phyloP scores from a whole-genome alignment of 2,888 invertebrate species.

The Drosophila meridiana region DNA sequence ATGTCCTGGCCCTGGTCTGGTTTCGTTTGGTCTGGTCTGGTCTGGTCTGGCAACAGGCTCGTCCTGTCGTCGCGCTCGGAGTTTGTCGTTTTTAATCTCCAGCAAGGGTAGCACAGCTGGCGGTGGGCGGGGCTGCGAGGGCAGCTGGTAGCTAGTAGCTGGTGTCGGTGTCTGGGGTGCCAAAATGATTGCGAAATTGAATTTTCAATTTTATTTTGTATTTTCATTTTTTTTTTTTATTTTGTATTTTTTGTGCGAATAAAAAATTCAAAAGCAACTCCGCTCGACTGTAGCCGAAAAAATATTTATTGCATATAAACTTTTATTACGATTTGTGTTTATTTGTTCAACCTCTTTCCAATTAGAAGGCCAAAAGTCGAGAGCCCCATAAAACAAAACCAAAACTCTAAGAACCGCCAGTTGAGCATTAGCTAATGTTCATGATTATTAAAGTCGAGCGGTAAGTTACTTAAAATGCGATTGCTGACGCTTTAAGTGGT shows the following conservation, averaged over 20 bases:
- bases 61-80: constrained; percentile 50
- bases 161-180: constrained; percentile 61
- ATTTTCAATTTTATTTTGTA: constrained; percentile 69
- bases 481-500: neutral
- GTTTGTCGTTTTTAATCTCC: constrained; percentile 75
- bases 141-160: constrained; percentile 20
- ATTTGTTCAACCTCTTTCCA: constrained; percentile 73
- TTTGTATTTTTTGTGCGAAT: constrained; percentile 58
- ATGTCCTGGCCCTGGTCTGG: constrained; percentile 31
- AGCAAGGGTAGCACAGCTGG: constrained; percentile 37
- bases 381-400: constrained; percentile 62
- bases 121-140: neutral
- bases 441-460: constrained; percentile 10
- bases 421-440: constrained; percentile 29
- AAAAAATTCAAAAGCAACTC: constrained; percentile 72
- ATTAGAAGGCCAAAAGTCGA: constrained; percentile 62
- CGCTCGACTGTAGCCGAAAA: constrained; percentile 55
- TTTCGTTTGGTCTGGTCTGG: constrained; percentile 2
- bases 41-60: constrained; percentile 25
- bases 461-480: neutral
- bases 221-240: neutral
- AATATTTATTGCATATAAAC: constrained; percentile 83
- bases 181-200: constrained; percentile 79
- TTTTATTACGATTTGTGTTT: constrained; percentile 82
- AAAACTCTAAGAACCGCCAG: constrained; percentile 7